A percentile compares a stretch with the other conserved stretches of the same genome.
Evolutionary conservation across 1,140 invertebrate genomes (phyloP).

Genomic region (Musca vetustissima): DNA sequence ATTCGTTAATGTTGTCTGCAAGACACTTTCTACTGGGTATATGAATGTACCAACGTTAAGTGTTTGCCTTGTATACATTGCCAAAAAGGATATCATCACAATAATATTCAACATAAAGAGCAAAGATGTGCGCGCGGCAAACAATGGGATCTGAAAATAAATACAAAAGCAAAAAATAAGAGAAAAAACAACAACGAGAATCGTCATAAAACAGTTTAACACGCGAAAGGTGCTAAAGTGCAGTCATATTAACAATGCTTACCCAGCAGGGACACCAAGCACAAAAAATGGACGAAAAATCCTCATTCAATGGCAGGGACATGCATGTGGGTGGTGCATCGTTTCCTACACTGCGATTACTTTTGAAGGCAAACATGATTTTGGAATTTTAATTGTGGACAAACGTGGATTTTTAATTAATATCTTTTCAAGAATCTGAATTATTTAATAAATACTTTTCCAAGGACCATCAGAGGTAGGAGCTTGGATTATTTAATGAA

Average conservation of each 20-base stretch:
- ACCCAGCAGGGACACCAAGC: neutral
- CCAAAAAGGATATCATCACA: neutral
- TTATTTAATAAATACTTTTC: no score
- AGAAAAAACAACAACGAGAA: neutral
- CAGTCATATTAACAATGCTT: constrained; percentile 2
- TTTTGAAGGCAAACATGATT: neutral
- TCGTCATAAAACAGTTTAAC: constrained; percentile 8
- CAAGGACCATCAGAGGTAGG: no score
- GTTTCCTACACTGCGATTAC: neutral
- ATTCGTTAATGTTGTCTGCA: no score
- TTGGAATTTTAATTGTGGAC: no score
- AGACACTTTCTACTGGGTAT: no score
- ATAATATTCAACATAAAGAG: neutral
- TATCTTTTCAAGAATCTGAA: no score
- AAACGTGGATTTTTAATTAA: no score
- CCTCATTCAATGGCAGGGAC: no score
- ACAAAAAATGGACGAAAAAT: neutral
- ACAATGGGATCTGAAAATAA: constrained; percentile 1
- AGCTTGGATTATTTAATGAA: no score
- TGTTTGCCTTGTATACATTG: neutral
- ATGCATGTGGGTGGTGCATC: neutral
- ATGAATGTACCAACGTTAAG: neutral
- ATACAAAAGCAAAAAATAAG: neutral
- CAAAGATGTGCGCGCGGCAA: neutral
- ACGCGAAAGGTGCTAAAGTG: constrained; percentile 10